Percentiles rank a stretch among this genome's conserved stretches.
These are phyloP conservation scores for Paraplagusia blochii DNA, from an alignment of 2,113 vertebrate species.

Conservation along the genomic window DNA sequence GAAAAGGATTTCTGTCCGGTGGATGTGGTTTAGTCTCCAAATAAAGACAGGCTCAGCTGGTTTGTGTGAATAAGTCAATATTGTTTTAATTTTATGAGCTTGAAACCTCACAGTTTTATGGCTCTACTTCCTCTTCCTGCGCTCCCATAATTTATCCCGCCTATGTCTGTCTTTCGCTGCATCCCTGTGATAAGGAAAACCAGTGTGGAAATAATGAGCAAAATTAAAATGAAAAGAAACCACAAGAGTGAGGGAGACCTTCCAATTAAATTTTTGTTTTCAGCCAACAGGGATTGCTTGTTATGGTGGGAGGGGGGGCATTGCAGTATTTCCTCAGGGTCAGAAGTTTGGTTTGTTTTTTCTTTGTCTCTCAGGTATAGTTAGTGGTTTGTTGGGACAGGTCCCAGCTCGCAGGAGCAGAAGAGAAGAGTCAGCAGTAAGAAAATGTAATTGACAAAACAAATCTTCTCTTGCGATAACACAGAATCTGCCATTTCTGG, in stretches of 20 bases:
- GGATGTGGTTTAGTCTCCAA: conserved; percentile 1
- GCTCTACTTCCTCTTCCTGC: conserved; percentile 8
- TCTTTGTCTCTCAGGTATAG: conserved; percentile 66
- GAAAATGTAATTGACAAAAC: conserved; percentile 31
- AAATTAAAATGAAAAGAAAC: conserved; percentile 25
- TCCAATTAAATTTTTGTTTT: conserved; percentile 68
- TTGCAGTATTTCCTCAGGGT: conserved; percentile 63
- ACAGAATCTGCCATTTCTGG: conserved; percentile 4
- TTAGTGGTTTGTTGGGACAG: conserved; percentile 54
- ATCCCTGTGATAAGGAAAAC: background rate
- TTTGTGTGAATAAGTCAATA: conserved; percentile 44
- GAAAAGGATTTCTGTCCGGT: conserved; percentile 17
- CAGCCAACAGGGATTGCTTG: conserved; percentile 46
- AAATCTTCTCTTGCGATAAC: conserved; percentile 13
- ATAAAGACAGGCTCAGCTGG: conserved; percentile 39
- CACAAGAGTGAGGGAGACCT: conserved; percentile 35
- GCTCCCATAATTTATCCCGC: conserved; percentile 6
- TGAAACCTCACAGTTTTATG: conserved; percentile 20
- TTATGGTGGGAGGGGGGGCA: conserved; percentile 39
- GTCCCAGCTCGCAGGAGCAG: conserved; percentile 54
- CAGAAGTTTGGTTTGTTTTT: conserved; percentile 53
- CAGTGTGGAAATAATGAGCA: conserved; percentile 18
- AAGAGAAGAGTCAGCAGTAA: conserved; percentile 31
- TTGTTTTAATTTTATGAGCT: conserved; percentile 47
- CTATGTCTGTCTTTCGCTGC: conserved; percentile 17